Evolutionary conservation across 2,797 vertebrate genomes (phyloP), one percentile per base, ranked within the genome.

Genomic region (Galagoides demidoff): DNA sequence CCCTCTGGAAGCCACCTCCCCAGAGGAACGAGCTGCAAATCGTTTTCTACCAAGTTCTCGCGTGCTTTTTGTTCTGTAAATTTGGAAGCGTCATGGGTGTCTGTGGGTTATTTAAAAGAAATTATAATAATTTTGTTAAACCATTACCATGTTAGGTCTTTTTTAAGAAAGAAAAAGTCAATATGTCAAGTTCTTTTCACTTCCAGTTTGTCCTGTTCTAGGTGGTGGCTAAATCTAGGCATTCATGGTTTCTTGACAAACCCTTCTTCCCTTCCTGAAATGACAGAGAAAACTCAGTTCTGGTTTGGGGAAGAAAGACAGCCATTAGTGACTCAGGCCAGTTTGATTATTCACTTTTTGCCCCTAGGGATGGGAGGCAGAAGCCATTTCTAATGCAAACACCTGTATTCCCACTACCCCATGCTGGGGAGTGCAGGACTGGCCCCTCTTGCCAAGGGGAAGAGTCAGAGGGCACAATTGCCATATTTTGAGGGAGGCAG

Each of bases 111-210:
- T 97, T 98, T 97, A 95, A 98, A 97, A 97, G 96, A 97, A 94
- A 98, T 98, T 96, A 97, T 97, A 97, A 95, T 92, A 95, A 91
- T 96, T 98, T 98, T 98, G 94, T 98, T 98, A 97, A 92, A 98
- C 92, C 97, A 94, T 96, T 95, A 92, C 95, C 96, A 96, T 97
- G 84, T 96, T 97, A 98, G 97, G 96, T 95, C 83, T 98, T 96
- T 98, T 96, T 97, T 59, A 88, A 97, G 96, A 95, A 96, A 86
- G 96, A 89, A 90, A 77, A 82, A 92, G 94, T 92, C 89, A 71
- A 2, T 95, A 22, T 85, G 84, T 93, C 68, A 81, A 94, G 78
- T 73, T 95, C 70, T 85, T 94, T 97, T 97, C 96, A 68, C 89
- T 97, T 97, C 94, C 57, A 92, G 90, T 82, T 82, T 97, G 87